These are phyloP conservation scores for Autographa gamma DNA, from an alignment of 2,888 invertebrate species.

Conservation along the genomic window DNA sequence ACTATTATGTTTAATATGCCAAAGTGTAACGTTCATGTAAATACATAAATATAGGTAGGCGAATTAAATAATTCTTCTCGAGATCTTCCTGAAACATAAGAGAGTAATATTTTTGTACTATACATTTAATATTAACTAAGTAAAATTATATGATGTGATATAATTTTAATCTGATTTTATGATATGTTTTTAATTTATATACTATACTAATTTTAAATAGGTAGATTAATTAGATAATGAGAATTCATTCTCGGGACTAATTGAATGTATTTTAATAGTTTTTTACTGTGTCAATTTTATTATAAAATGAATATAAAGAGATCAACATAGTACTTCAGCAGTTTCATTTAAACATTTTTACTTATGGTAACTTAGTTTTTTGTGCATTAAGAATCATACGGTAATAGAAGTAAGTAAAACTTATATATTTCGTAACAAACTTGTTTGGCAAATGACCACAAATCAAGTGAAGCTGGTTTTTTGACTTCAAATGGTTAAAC, in stretches of 20 bases:
- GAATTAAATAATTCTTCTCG: constrained; percentile 31
- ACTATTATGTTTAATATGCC: constrained; percentile 35
- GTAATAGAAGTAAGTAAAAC: no score
- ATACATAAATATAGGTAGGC: constrained; percentile 52
- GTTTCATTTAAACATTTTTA: not conserved
- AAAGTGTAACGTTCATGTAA: constrained; percentile 49
- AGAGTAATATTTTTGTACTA: constrained; percentile 18
- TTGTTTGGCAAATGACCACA: no score
- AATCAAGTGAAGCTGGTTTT: no score
- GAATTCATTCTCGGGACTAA: not conserved
- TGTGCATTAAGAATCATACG: no score
- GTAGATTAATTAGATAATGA: not conserved
- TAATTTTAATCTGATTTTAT: constrained; percentile 30
- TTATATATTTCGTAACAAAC: no score
- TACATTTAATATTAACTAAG: constrained; percentile 18
- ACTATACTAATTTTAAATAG: constrained; percentile 8
- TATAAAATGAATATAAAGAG: not conserved
- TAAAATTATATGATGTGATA: constrained; percentile 48
- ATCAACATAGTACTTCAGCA: not conserved
- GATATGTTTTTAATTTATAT: constrained; percentile 12
- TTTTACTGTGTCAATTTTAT: not conserved
- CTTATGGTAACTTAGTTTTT: not conserved
- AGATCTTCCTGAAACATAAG: constrained; percentile 20
- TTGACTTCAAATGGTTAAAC: no score
- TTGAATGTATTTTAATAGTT: not conserved